These are phyloP conservation scores for Pterophyllum scalare DNA, from an alignment of 2,113 vertebrate species.

Conservation along the genomic window DNA sequence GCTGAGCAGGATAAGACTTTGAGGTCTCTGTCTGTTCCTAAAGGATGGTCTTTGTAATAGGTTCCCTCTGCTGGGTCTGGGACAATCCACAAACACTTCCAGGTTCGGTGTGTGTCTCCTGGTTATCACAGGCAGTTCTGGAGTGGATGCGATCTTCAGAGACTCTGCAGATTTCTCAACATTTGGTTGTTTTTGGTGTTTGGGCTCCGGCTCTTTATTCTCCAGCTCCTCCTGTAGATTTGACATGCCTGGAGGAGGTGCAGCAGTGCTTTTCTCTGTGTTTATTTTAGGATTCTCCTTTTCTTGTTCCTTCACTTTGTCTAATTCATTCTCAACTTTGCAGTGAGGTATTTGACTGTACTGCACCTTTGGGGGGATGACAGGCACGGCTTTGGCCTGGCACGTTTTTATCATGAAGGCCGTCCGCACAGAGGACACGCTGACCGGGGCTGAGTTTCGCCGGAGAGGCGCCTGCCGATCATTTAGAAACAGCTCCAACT, in stretches of 20 bases:
- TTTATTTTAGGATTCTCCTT: conserved; percentile 53
- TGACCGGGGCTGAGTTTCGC: conserved; percentile 94
- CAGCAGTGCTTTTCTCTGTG: conserved; percentile 65
- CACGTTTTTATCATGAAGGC: conserved; percentile 97
- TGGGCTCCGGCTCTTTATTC: conserved; percentile 77
- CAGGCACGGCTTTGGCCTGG: conserved; percentile 93
- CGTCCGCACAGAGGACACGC: conserved; percentile 92
- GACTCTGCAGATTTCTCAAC: conserved; percentile 70
- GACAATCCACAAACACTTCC: conserved; percentile 87
- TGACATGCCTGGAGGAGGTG: conserved; percentile 73
- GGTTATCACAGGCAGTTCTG: conserved; percentile 84
- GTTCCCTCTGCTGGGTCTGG: conserved; percentile 86
- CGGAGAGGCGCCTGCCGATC: conserved; percentile 81
- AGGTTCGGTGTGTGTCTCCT: conserved; percentile 87
- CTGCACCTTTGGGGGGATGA: conserved; percentile 93
- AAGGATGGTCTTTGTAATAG: conserved; percentile 90
- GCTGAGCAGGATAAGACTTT: conserved; percentile 97
- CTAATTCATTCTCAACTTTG: conserved; percentile 76
- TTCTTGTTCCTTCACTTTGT: conserved; percentile 72
- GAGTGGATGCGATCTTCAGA: conserved; percentile 51
- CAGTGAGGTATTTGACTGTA: conserved; percentile 94
- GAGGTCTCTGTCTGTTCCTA: conserved; percentile 92
- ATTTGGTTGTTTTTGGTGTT: conserved; percentile 69
- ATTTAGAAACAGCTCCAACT: conserved; percentile 80
- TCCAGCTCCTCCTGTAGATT: conserved; percentile 85